These are phyloP conservation scores for rabbit (Oryctolagus cuniculus) DNA, from an alignment of 2,113 vertebrate genomes.

Conservation along the genomic window mOryCun1.1 NC_091443.1:9977501-9978000, in stretches of 20 bases:
- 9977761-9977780: neutral
- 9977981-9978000: constrained; percentile 89
- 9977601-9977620: neutral
- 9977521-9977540: neutral
- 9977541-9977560: neutral
- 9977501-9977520: neutral
- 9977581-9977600: neutral
- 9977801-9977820: constrained; percentile 55
- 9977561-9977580: neutral
- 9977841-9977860: constrained; percentile 96
- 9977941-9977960: constrained; percentile 99
- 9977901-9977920: constrained; percentile 97
- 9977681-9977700: neutral
- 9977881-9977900: constrained; percentile 98
- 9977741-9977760: neutral
- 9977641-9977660: neutral
- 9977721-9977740: neutral
- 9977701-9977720: no score
- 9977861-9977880: constrained; percentile 98
- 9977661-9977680: neutral
- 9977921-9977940: constrained; percentile 98
- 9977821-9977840: constrained; percentile 82
- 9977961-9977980: constrained; percentile 99
- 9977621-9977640: neutral
- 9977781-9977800: neutral